Conservation (phyloP, 1,140 invertebrate genomes). For the Rhopalosiphum padi region DNA sequence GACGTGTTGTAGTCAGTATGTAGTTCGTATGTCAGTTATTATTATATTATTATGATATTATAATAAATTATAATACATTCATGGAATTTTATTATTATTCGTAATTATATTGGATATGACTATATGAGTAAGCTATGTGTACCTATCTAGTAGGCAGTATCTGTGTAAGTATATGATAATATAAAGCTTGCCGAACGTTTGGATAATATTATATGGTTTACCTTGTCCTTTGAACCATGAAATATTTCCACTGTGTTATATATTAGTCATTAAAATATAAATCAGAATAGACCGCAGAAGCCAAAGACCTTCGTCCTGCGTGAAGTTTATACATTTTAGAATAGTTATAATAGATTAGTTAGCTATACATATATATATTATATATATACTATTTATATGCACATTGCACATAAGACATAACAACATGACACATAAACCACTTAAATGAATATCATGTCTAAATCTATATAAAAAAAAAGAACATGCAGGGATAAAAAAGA, state of each 20-base stretch:
- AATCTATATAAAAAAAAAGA: neutral
- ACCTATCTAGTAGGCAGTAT: neutral
- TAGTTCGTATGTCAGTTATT: no score
- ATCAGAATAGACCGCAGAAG: neutral
- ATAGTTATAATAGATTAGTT: neutral
- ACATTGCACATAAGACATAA: neutral
- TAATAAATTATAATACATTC: neutral
- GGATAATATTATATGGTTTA: neutral
- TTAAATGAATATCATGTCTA: neutral
- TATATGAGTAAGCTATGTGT: neutral
- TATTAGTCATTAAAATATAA: constrained; percentile 18
- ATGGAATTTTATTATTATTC: neutral
- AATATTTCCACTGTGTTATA: neutral
- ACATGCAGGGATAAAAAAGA: neutral
- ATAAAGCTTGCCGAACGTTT: neutral
- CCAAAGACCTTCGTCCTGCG: neutral
- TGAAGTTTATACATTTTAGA: neutral
- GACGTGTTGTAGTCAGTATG: no score
- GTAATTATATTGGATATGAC: neutral
- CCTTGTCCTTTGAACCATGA: neutral
- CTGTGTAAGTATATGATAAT: neutral
- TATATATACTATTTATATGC: neutral
- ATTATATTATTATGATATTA: no score
- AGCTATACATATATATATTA: neutral
- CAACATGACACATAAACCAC: neutral